Evolutionary conservation across 2,888 invertebrate genomes (phyloP).

Genomic region (Caenorhabditis sp.): DNA sequence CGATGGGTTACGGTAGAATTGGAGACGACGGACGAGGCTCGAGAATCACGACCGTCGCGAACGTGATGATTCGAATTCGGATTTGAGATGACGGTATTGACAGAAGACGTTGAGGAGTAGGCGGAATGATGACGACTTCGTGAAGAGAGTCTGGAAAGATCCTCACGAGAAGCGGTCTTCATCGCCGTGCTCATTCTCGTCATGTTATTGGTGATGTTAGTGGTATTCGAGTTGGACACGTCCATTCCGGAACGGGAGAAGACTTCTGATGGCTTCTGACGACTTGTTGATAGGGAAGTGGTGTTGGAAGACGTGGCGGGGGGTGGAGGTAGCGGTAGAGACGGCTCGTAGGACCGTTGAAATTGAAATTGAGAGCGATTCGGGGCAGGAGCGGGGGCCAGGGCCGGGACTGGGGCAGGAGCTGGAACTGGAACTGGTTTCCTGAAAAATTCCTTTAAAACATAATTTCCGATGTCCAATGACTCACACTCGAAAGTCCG

Average conservation of each 20-base stretch:
- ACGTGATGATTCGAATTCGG: neutral
- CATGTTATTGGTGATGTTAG: constrained; percentile 2
- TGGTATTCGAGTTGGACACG: constrained; percentile 10
- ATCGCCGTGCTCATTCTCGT: constrained; percentile 4
- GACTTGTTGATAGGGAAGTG: neutral
- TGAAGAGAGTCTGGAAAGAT: constrained; percentile 1
- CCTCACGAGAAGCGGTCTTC: constrained; percentile 6
- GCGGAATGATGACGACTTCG: constrained; percentile 10
- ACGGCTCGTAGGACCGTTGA: too few species aligned
- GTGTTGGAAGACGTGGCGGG: too few species aligned
- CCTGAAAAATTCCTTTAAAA: constrained; percentile 1
- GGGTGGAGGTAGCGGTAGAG: too few species aligned
- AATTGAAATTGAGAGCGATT: too few species aligned
- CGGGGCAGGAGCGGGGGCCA: neutral
- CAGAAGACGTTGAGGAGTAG: constrained; percentile 1
- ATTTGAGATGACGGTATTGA: constrained; percentile 10
- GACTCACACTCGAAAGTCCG: constrained; percentile 40
- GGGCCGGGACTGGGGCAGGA: neutral
- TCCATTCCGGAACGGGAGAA: neutral
- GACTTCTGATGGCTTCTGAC: neutral
- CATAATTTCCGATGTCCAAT: neutral
- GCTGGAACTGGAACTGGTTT: neutral
- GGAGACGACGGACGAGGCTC: constrained; percentile 25
- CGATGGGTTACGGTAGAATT: constrained; percentile 18
- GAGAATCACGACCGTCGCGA: constrained; percentile 36